A percentile compares a stretch with the other conserved stretches of the same genome.
phyloP scores from a whole-genome alignment of 2,113 vertebrate genomes.

The Diadophis punctatus region DNA sequence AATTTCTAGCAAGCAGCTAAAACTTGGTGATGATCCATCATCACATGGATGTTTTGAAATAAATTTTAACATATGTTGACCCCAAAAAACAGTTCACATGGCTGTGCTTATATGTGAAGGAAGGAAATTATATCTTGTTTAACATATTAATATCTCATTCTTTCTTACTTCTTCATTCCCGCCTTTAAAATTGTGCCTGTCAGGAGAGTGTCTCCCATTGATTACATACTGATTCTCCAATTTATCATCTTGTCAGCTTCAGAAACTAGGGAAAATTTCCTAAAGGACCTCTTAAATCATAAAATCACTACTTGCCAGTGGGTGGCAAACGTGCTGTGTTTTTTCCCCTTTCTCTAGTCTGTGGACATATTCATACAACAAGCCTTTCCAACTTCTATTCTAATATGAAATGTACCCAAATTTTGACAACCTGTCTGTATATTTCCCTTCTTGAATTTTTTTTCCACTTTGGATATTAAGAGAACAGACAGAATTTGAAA shows the following conservation, averaged over 20 bases:
- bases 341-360: not conserved
- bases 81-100: not conserved
- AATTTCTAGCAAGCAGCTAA: not conserved
- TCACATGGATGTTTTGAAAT: not conserved
- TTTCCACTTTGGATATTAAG: not conserved
- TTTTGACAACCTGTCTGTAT: not conserved
- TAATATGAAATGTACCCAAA: not conserved
- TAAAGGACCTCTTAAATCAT: not conserved
- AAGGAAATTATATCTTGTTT: not conserved
- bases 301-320: not conserved
- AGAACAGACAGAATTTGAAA: not conserved
- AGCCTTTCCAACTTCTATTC: not conserved
- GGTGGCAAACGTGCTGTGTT: not conserved
- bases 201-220: not conserved
- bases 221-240: not conserved
- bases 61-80: not conserved
- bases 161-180: not conserved
- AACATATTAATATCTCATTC: not conserved
- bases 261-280: not conserved
- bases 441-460: not conserved
- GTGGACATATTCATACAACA: not conserved
- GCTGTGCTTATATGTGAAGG: not conserved
- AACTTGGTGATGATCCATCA: not conserved
- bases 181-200: not conserved
- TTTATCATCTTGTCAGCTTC: constrained; percentile 6